A percentile compares a stretch with the other conserved stretches of the same genome.
phyloP scores from a whole-genome alignment of 2,797 vertebrate species.

The Fratercula arctica region DNA sequence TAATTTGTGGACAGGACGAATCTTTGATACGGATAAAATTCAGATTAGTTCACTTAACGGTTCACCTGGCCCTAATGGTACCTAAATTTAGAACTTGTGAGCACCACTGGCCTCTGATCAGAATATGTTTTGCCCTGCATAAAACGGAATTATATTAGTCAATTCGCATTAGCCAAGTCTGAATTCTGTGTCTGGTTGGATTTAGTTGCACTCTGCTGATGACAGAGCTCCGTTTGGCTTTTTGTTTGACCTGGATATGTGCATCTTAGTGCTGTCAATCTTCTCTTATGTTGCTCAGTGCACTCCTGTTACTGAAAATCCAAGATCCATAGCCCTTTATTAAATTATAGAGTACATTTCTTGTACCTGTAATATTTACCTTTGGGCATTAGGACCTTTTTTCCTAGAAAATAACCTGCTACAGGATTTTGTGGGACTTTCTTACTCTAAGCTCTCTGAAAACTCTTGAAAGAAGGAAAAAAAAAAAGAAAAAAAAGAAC shows the following conservation, averaged over 20 bases:
- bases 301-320: not conserved
- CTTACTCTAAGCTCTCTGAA: not conserved
- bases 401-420: not conserved
- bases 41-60: slow-evolving; percentile 4
- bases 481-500: accelerated
- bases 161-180: slow-evolving; percentile 58
- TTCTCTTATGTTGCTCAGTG: not conserved
- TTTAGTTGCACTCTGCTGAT: slow-evolving; percentile 63
- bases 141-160: slow-evolving; percentile 69
- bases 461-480: not conserved
- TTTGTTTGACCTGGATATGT: slow-evolving; percentile 29
- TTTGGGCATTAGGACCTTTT: not conserved
- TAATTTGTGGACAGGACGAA: not conserved
- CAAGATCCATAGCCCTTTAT: not conserved
- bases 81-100: slow-evolving; percentile 51
- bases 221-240: slow-evolving; percentile 33
- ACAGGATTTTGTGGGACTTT: not conserved
- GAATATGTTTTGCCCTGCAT: slow-evolving; percentile 67
- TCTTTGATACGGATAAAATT: slow-evolving; percentile 36
- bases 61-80: slow-evolving; percentile 42
- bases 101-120: slow-evolving; percentile 56
- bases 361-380: slow-evolving; percentile 8
- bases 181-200: slow-evolving; percentile 63
- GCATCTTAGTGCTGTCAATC: slow-evolving; percentile 17
- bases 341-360: not conserved